A percentile compares a stretch with the other conserved stretches of the same genome.
phyloP scores from a whole-genome alignment of 2,888 invertebrate genomes.

The Xanthostigma xanthostigma region DNA sequence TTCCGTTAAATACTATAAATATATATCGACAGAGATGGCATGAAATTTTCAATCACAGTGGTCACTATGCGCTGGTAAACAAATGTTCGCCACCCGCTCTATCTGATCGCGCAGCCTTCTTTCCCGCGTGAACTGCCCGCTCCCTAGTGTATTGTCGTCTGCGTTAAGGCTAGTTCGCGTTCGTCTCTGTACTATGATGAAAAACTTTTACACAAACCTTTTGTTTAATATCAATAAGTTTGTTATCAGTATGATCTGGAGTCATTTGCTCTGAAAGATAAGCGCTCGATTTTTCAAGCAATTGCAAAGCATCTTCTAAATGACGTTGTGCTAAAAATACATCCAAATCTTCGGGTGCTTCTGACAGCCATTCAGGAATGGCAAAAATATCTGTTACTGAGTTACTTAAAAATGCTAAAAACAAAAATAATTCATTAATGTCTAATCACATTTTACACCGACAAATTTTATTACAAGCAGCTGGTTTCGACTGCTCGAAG shows the following conservation, averaged over 20 bases:
- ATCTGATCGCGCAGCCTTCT: too few relatives aligned
- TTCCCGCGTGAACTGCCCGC: too few relatives aligned
- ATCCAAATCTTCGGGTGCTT: constrained; percentile 87
- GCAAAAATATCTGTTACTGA: constrained; percentile 20
- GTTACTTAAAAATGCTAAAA: constrained; percentile 6
- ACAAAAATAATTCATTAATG: neutral
- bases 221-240: constrained; percentile 32
- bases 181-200: neutral
- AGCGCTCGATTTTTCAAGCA: constrained; percentile 54
- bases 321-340: constrained; percentile 90
- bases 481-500: too few relatives aligned
- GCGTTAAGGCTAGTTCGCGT: too few relatives aligned
- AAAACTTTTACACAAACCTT: constrained; percentile 18
- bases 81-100: too few relatives aligned
- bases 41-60: too few relatives aligned
- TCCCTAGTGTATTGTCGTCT: too few relatives aligned
- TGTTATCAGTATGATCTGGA: constrained; percentile 26
- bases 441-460: neutral
- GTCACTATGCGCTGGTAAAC: too few relatives aligned
- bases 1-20: too few relatives aligned
- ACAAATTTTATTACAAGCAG: neutral
- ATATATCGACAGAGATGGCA: too few relatives aligned
- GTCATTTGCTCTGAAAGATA: constrained; percentile 28
- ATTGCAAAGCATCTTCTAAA: constrained; percentile 79
- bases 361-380: constrained; percentile 73